phyloP scores from a whole-genome alignment of 2,113 vertebrate genomes.

The Lamprotornis superbus region DNA sequence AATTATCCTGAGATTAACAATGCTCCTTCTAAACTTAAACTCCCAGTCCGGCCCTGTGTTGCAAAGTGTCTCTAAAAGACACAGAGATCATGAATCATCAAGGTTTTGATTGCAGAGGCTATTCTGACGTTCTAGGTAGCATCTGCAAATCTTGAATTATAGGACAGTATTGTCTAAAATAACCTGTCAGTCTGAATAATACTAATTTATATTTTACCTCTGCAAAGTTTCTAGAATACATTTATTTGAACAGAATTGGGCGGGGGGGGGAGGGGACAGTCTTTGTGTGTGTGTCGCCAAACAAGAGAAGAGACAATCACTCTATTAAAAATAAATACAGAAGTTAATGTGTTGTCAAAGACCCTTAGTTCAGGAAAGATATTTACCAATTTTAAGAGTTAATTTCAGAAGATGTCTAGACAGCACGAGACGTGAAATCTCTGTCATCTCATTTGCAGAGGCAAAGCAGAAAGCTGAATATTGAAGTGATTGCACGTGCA shows the following conservation, averaged over 20 bases:
- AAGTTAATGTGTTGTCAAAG: not conserved
- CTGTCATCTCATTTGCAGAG: not conserved
- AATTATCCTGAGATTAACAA: not conserved
- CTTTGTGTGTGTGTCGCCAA: not conserved
- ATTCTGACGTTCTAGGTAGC: not conserved
- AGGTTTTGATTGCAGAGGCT: not conserved
- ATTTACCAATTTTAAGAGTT: not conserved
- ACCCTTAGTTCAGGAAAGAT: not conserved
- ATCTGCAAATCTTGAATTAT: not conserved
- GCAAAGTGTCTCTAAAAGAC: not conserved
- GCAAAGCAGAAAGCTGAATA: not conserved
- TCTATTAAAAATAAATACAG: not conserved
- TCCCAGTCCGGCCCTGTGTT: not conserved
- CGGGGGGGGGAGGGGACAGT: fast-evolving
- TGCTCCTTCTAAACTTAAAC: not conserved
- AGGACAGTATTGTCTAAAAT: not conserved
- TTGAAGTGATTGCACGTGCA: not conserved
- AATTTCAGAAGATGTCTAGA: not conserved
- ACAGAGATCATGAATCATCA: not conserved
- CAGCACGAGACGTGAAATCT: not conserved
- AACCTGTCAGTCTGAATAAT: not conserved
- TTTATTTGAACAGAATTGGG: not conserved
- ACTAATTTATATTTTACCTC: not conserved
- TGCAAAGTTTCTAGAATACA: not conserved
- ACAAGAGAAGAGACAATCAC: not conserved